A percentile compares a stretch with the other conserved stretches of the same genome.
phyloP scores from a whole-genome alignment of 2,113 vertebrate genomes.

The Tapirus terrestris region DNA sequence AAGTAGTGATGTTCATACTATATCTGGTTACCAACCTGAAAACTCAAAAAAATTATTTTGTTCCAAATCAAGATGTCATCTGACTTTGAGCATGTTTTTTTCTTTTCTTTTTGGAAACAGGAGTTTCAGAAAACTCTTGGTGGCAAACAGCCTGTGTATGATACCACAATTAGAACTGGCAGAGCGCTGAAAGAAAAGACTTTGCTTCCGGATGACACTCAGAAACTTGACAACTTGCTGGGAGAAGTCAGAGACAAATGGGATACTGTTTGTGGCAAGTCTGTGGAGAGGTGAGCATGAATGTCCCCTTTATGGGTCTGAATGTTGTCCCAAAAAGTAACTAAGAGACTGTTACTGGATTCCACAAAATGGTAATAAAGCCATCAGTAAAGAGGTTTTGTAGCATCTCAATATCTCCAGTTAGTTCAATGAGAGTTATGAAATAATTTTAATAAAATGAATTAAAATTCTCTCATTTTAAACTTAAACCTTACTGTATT shows the following conservation, averaged over 20 bases:
- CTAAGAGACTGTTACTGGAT: neutral
- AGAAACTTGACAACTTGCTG: conserved; percentile 95
- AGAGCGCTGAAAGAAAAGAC: conserved; percentile 97
- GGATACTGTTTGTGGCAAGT: conserved; percentile 99
- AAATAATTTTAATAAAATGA: conserved; percentile 5
- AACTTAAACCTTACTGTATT: neutral
- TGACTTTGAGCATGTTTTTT: neutral
- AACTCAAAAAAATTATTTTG: neutral
- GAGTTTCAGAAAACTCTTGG: conserved; percentile 98
- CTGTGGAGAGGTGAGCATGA: conserved; percentile 93
- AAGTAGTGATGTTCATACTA: neutral
- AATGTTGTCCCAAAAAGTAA: neutral
- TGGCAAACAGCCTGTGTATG: conserved; percentile 98
- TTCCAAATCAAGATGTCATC: conserved; percentile 29
- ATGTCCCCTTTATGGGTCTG: neutral
- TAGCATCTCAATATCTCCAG: neutral
- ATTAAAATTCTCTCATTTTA: conserved; percentile 27
- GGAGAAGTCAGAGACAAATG: conserved; percentile 98
- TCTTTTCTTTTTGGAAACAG: conserved; percentile 80
- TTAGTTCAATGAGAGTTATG: neutral
- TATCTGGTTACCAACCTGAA: conserved; percentile 14
- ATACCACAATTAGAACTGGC: conserved; percentile 96
- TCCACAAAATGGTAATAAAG: neutral
- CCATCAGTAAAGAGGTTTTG: neutral
- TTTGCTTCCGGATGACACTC: conserved; percentile 92